These are phyloP conservation scores for Chelidonichthys spinosus DNA, from an alignment of 2,797 vertebrate genomes.

Conservation along the genomic window DNA sequence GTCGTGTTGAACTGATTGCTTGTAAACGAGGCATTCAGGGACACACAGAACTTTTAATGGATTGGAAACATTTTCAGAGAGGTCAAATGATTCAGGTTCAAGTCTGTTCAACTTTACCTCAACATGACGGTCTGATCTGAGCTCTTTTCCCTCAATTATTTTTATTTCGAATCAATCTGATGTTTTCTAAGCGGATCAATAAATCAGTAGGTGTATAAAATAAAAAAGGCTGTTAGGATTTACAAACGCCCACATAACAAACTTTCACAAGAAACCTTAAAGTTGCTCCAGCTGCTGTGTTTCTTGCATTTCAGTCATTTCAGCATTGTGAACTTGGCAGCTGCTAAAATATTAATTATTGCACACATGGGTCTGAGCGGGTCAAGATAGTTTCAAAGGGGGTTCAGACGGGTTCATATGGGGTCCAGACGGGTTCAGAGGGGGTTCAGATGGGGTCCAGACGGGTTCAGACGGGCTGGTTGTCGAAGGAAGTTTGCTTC, in stretches of 20 bases:
- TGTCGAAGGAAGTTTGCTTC: too few species aligned
- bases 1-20: not conserved
- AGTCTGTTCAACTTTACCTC: not conserved
- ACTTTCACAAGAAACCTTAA: not conserved
- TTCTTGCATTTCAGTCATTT: not conserved
- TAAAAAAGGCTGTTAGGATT: not conserved
- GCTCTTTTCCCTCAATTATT: not conserved
- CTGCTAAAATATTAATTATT: too few species aligned
- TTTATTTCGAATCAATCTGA: not conserved
- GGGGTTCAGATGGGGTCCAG: too few species aligned
- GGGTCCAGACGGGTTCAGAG: too few species aligned
- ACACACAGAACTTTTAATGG: slow-evolving; percentile 5
- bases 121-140: not conserved
- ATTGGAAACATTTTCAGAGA: not conserved
- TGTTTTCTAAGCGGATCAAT: not conserved
- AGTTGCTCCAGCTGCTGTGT: not conserved
- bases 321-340: not conserved
- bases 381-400: too few species aligned
- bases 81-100: not conserved
- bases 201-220: not conserved
- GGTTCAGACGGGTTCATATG: too few species aligned
- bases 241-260: not conserved
- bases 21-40: slow-evolving; percentile 25
- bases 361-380: too few species aligned
- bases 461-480: too few species aligned